Conservation (phyloP, 1,140 invertebrate species). For the Bombus vancouverensis region DNA sequence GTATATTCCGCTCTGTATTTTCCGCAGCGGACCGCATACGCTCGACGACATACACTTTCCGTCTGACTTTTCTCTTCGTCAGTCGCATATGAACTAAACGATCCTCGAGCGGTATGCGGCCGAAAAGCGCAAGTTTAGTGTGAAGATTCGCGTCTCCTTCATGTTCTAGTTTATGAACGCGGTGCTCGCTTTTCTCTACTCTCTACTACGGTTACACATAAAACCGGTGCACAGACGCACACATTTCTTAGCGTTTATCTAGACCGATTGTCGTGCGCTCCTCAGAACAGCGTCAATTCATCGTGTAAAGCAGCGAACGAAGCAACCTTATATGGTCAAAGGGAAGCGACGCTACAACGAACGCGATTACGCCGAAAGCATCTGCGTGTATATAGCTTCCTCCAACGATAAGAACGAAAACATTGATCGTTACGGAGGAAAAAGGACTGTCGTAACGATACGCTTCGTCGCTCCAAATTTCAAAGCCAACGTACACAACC, state of each 20-base stretch:
- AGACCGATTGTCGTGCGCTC: slow-evolving; percentile 50
- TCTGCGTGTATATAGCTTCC: not conserved
- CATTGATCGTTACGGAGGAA: not conserved
- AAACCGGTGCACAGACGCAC: slow-evolving; percentile 8
- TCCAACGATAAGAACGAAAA: not conserved
- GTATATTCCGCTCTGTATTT: not conserved
- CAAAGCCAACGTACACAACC: no score
- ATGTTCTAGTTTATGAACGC: not conserved
- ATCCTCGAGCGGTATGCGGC: not conserved
- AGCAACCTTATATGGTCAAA: not conserved
- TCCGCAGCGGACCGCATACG: not conserved
- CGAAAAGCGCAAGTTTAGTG: not conserved
- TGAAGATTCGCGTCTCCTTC: not conserved
- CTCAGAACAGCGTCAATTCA: not conserved
- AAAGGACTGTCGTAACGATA: not conserved
- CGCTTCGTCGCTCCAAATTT: not conserved
- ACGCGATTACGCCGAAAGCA: slow-evolving; percentile 26
- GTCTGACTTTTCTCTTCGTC: not conserved
- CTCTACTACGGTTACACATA: slow-evolving; percentile 17
- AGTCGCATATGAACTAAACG: no score
- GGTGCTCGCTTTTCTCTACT: not conserved
- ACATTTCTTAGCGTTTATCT: slow-evolving; percentile 16
- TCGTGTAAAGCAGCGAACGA: not conserved
- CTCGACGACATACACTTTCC: not conserved
- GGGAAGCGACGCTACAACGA: not conserved